Percentiles rank a stretch among this genome's conserved stretches.
These are phyloP conservation scores for Tromatobia lineatoria DNA, from an alignment of 2,888 invertebrate genomes.

Conservation along the genomic window DNA sequence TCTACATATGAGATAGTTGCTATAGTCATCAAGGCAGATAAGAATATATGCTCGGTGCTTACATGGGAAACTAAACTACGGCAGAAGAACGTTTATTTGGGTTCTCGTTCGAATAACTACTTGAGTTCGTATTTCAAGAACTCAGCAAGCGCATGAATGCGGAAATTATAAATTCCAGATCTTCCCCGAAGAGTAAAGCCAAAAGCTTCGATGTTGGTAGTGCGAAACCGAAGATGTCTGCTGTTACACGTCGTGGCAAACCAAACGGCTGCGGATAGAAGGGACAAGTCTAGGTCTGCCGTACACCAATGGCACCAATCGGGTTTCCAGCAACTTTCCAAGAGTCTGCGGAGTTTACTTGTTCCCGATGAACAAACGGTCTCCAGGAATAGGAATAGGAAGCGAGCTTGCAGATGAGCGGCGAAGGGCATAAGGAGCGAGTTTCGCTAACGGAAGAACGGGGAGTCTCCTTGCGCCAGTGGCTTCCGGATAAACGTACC, in stretches of 20 bases:
- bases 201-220: neutral
- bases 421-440: constrained; percentile 57
- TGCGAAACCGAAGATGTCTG: constrained; percentile 19
- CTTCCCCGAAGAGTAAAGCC: constrained; percentile 22
- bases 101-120: too few species aligned
- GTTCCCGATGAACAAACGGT: constrained; percentile 75
- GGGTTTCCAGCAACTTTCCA: constrained; percentile 68
- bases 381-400: constrained; percentile 58
- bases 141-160: constrained; percentile 7
- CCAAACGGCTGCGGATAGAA: constrained; percentile 1
- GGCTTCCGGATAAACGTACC: constrained; percentile 75
- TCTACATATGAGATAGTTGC: neutral
- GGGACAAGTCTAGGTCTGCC: constrained; percentile 28
- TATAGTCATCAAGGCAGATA: neutral
- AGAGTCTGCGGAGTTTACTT: constrained; percentile 76
- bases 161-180: constrained; percentile 12
- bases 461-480: constrained; percentile 70
- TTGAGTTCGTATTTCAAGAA: too few species aligned
- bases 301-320: constrained; percentile 56
- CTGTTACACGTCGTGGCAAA: constrained; percentile 14
- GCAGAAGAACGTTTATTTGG: neutral
- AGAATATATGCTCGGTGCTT: neutral
- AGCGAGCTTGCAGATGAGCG: constrained; percentile 56
- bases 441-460: constrained; percentile 67
- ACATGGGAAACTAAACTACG: neutral